A percentile compares a stretch with the other conserved stretches of the same genome.
Evolutionary conservation across 1,140 invertebrate genomes (phyloP).

Genomic region (Neodiprion lecontei): DNA sequence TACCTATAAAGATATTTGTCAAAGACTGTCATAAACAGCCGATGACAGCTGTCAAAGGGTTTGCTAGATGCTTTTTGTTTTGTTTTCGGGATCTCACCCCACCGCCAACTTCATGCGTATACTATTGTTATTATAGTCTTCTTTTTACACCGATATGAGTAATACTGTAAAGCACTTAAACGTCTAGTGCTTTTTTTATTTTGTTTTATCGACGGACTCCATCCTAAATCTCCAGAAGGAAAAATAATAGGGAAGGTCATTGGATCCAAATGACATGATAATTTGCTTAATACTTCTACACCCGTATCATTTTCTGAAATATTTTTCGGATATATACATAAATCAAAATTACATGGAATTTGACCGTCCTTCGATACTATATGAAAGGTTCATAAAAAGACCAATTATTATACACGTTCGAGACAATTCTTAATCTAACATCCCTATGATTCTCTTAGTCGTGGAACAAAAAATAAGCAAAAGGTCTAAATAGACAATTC

Average conservation of each 20-base stretch:
- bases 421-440: slow-evolving; percentile 17
- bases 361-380: slow-evolving; percentile 17
- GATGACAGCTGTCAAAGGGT: too few relatives aligned
- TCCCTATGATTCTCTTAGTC: slow-evolving; percentile 13
- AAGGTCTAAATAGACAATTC: slow-evolving; percentile 21
- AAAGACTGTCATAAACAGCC: too few relatives aligned
- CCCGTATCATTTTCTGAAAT: neutral
- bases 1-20: too few relatives aligned
- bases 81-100: too few relatives aligned
- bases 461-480: slow-evolving; percentile 19
- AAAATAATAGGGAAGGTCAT: slow-evolving; percentile 24
- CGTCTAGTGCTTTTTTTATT: slow-evolving; percentile 17
- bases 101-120: too few relatives aligned
- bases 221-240: slow-evolving; percentile 16
- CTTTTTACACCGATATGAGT: slow-evolving; percentile 11
- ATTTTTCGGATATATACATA: slow-evolving; percentile 19
- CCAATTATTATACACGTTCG: slow-evolving; percentile 16
- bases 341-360: slow-evolving; percentile 14
- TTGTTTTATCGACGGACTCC: slow-evolving; percentile 17
- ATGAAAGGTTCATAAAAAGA: slow-evolving; percentile 13
- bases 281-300: slow-evolving; percentile 6
- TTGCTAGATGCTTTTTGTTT: too few relatives aligned
- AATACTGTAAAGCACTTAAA: slow-evolving; percentile 19
- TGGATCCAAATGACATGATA: slow-evolving; percentile 20
- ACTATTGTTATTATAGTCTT: too few relatives aligned